phyloP scores from a whole-genome alignment of 2,113 vertebrate genomes.

The Nycticorax nycticorax region DNA sequence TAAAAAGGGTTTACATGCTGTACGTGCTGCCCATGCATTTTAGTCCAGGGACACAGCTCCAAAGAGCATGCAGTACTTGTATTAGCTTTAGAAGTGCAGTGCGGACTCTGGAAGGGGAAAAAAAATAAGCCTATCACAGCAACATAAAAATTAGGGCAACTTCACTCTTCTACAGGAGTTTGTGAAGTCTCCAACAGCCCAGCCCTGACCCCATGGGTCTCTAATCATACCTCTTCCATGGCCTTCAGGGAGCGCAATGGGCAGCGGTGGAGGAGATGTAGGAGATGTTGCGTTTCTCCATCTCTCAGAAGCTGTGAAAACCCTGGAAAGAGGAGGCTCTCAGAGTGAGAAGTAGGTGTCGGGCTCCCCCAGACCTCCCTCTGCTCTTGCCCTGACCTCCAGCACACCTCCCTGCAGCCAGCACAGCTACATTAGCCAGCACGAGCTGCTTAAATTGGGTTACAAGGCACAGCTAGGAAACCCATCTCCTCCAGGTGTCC shows the following conservation, averaged over 20 bases:
- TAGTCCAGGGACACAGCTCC: neutral
- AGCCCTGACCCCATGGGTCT: neutral
- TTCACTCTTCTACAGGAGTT: neutral
- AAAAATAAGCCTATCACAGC: neutral
- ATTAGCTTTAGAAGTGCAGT: neutral
- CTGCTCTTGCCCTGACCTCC: neutral
- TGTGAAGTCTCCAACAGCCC: neutral
- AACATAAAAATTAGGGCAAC: neutral
- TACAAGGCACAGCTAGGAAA: neutral
- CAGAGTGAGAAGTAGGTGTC: accelerated
- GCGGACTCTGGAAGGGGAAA: neutral
- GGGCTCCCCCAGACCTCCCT: neutral
- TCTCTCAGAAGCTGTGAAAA: neutral
- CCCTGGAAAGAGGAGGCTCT: neutral
- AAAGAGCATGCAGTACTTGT: neutral
- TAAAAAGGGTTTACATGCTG: neutral
- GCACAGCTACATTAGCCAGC: neutral
- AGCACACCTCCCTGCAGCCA: neutral
- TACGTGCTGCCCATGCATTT: neutral
- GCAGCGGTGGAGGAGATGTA: accelerated
- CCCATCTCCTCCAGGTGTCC: neutral
- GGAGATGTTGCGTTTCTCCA: neutral
- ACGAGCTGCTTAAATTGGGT: accelerated
- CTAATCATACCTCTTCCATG: accelerated
- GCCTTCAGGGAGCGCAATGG: accelerated